Evolutionary conservation across 2,113 vertebrate genomes (phyloP), one percentile per base, ranked within the genome.

Genomic region (Bubalus kerabau): DNA sequence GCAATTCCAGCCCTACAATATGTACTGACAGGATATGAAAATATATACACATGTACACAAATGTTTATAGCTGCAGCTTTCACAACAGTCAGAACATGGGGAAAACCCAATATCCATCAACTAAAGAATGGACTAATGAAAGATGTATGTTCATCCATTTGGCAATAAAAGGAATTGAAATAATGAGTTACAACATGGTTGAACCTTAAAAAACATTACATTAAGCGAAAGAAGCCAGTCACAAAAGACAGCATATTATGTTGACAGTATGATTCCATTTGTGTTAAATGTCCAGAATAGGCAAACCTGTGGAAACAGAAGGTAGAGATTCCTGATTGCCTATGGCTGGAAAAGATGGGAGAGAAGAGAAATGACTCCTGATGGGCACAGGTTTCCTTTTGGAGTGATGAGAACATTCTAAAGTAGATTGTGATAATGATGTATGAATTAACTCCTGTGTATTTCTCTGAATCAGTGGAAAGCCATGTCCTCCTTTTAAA

Each of bases 401-500:
- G 80, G 59, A 43, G 16, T 74, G 28, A 88, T 71, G 13, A 89
- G 52, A 56, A 62, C 74, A 9, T 86, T 91, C 36, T 91, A 83
- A 93, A 59, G 74, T 91, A 62, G 89, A 36, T 56, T 60, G 26
- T 78, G 17, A 80, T 74, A 52, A 32, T 56, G 59, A 36, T 54
- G 21, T 16, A 1, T 74, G 26, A 96, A 83, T 88, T 76, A 76
- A 76, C 62, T 96, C 76, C 15, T 94, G 2, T 30, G 19, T 97
- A 50, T 94, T 93, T 93, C 71, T 91, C 94, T 97, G 94, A 97
- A 97, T 74, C 96, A 99, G 99, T 93, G 99, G 99, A 54, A 99
- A 99, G 98, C 96, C 97, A 1, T 99, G 99, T 98, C 99, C 99
- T 91, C 99, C 99, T 28, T 99, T 99, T 98, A 99, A 99, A 98